Base-by-base conservation (phyloP, 2,113 vertebrate genomes). In the Misgurnus mizolepis region DNA sequence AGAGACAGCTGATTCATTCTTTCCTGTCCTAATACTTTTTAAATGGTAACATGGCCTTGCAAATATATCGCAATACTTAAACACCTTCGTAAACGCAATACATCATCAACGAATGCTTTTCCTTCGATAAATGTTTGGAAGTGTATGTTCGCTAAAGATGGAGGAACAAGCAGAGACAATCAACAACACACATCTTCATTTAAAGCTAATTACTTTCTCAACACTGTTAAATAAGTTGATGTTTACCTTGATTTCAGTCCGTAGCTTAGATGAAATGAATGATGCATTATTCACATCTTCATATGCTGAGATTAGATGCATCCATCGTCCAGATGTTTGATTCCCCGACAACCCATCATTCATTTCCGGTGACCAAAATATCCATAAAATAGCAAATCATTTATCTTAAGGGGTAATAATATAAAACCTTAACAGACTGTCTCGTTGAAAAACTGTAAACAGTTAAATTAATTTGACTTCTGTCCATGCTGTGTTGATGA, bases 301-400 rank as follows among this genome's bases (percentile, higher is more conserved):
- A 62, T 11, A 7, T 8, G 41, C 71, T 27, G 4, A 22, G 56
- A 27, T 47, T 75, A 61, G 5, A 45, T 2, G 8, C 56, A 62
- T 56, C 53, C 72, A 34, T 62, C 56, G 39, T 27, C 40, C 72
- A 75, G 72, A 75, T 75, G 72, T 75, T 61, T 74, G 56, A 62
- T 27, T 56, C 56, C 11, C 55, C 17, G 55, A 43, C 72, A 62
- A 17, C 40, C 41, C 41, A 27, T 17, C 58, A 75, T 62, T 27
- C 27, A 17, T 7, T 43, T 34, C 27, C 27, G 27, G 27, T 34
- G 27, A 0, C n/a, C 5, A 75, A 47, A 47, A 56, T 15, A 56
- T 17, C 14, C 53, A n/a, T 56, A 15, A 15, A 56, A 17, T 50
- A 12, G 27, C 27, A 34, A 34, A 34, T 6, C 45, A 47, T 47